A percentile compares a stretch with the other conserved stretches of the same genome.
phyloP scores from a whole-genome alignment of 2,888 invertebrate genomes.

The Allophyes oxyacanthae region DNA sequence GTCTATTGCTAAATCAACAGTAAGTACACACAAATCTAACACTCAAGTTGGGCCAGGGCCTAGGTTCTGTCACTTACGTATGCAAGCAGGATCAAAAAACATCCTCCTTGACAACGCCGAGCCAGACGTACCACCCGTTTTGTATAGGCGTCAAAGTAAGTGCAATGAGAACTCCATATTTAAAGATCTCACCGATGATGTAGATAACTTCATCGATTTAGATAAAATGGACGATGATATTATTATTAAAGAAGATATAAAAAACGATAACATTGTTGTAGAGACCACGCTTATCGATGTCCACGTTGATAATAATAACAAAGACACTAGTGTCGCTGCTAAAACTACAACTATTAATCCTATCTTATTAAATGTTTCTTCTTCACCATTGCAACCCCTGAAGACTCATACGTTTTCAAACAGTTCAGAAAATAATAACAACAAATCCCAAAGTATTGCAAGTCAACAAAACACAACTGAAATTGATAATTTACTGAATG shows the following conservation, averaged over 20 bases:
- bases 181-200: conserved; percentile 81
- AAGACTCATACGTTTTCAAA: conserved; percentile 84
- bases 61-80: conserved; percentile 93
- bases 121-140: conserved; percentile 92
- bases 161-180: conserved; percentile 83
- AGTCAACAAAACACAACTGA: conserved; percentile 78
- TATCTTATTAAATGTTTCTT: conserved; percentile 82
- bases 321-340: conserved; percentile 70
- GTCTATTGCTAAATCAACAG: conserved; percentile 85
- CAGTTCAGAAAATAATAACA: conserved; percentile 81
- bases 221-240: conserved; percentile 70
- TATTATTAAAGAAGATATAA: conserved; percentile 63
- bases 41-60: conserved; percentile 90
- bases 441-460: conserved; percentile 75
- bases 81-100: conserved; percentile 94
- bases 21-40: conserved; percentile 85
- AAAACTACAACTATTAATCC: conserved; percentile 80
- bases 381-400: conserved; percentile 84
- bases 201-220: conserved; percentile 79
- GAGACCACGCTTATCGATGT: conserved; percentile 85
- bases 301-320: conserved; percentile 81
- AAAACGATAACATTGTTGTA: conserved; percentile 78
- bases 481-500: conserved; percentile 79
- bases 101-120: conserved; percentile 94
- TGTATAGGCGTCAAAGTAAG: conserved; percentile 91